Conservation (phyloP, 1,140 invertebrate species). For the Bombus waltoni region DNA sequence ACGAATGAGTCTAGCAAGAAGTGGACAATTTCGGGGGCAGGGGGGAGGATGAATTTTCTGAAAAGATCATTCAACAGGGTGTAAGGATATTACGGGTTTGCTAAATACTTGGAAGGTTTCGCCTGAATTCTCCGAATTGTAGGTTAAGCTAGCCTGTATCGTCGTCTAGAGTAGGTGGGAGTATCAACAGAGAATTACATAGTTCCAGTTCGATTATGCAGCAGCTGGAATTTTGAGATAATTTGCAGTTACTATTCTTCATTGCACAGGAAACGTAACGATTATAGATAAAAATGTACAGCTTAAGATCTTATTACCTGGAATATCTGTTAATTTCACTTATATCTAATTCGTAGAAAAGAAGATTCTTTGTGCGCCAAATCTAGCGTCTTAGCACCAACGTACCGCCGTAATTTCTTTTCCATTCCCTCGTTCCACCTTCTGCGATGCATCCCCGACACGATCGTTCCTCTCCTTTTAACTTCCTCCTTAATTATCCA, state of each 20-base stretch:
- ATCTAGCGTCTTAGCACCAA: neutral
- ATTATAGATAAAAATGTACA: too few species aligned
- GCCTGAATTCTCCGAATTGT: neutral
- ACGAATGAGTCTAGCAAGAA: neutral
- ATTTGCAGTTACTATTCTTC: neutral
- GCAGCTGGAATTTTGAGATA: neutral
- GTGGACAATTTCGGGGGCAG: neutral
- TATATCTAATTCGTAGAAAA: neutral
- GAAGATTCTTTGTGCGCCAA: neutral
- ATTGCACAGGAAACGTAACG: too few species aligned
- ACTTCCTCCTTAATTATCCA: neutral
- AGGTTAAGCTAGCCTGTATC: neutral
- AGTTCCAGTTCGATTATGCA: neutral
- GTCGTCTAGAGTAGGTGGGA: neutral
- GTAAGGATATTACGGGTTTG: neutral
- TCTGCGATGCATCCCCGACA: too few species aligned
- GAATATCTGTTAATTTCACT: neutral
- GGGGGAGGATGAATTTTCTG: neutral
- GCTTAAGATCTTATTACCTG: too few species aligned
- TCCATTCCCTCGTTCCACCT: rapidly evolving
- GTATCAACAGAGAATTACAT: neutral
- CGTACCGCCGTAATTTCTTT: neutral
- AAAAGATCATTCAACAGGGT: neutral
- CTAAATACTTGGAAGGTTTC: neutral
- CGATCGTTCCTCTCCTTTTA: neutral